phyloP scores from a whole-genome alignment of 2,888 invertebrate genomes.

The Cantharis nigra region DNA sequence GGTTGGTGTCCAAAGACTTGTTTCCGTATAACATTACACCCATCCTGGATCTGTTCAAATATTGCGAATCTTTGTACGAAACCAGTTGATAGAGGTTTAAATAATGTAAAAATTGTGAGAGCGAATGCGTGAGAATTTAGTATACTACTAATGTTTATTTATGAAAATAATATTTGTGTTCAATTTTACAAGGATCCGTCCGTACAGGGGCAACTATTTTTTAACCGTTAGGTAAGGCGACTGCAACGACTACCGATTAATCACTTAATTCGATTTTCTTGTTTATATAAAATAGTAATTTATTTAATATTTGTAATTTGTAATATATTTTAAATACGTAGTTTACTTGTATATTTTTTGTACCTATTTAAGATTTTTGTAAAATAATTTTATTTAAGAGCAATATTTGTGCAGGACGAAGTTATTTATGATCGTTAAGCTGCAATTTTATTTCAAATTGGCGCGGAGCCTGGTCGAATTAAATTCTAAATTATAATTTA shows the following conservation, averaged over 20 bases:
- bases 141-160: background rate
- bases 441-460: background rate
- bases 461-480: background rate
- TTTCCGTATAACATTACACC: conserved; percentile 92
- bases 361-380: background rate
- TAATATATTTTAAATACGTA: background rate
- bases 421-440: background rate
- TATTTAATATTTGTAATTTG: background rate
- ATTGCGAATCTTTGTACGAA: conserved; percentile 84
- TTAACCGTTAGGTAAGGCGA: background rate
- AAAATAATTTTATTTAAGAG: background rate
- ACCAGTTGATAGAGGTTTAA: conserved; percentile 42
- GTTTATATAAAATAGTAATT: background rate
- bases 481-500: background rate
- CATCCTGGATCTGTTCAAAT: conserved; percentile 79
- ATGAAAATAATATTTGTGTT: background rate
- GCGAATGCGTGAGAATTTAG: background rate
- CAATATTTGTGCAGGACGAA: background rate
- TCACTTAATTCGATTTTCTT: background rate
- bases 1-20: conserved; percentile 79
- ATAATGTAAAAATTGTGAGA: background rate
- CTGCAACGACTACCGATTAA: background rate
- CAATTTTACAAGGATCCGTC: background rate
- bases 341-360: background rate
- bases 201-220: background rate